Evolutionary conservation across 2,797 vertebrate genomes (phyloP), one percentile per base, ranked within the genome.

Genomic region (Alexandromys oeconomus): DNA sequence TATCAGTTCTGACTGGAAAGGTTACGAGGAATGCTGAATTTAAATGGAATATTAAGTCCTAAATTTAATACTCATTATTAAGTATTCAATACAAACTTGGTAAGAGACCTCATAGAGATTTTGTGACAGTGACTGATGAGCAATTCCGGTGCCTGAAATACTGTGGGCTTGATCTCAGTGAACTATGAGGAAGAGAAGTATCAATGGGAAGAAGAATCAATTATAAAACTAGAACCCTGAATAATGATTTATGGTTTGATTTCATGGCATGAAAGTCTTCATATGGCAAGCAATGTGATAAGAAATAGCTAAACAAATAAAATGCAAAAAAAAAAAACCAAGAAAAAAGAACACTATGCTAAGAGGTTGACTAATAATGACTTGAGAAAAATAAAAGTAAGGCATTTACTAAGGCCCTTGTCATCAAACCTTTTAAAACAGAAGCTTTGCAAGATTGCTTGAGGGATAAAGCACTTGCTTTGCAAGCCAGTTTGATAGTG

Each of bases 221-320:
- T 69, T 97, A 71, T 92, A 67, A 96, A 43, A 91, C 29, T 6
- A 92, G 15, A 95, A 74, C n/a, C 95, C 87, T 87, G 81, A 95
- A 73, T 40, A 57, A 86, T 95, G 84, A 96, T 85, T 94, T 6
- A 59, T 59, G 7, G 57, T 59, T 59, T 54, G 95, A 76, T 54
- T 48, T 63, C 43, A 29, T 61, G 46, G 46, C 61, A 74, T 92
- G 67, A 91, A 94, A 80, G 43, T 2, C 7, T 23, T 92, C 7
- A 19, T 94, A 37, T 81, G 74, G 94, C 37, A 65, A 76, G 82
- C n/a, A 61, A 59, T 31, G 46, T 59, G 91, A 91, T 87, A 80
- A 92, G 46, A 59, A 91, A 93, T 46, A n/a, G n/a, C 31, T 12
- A n/a, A 79, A 54, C 46, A 79, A 51, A 76, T n/a, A 76, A 6